Evolutionary conservation across 2,113 vertebrate species (phyloP).

Genomic region (Rostratula benghalensis): DNA sequence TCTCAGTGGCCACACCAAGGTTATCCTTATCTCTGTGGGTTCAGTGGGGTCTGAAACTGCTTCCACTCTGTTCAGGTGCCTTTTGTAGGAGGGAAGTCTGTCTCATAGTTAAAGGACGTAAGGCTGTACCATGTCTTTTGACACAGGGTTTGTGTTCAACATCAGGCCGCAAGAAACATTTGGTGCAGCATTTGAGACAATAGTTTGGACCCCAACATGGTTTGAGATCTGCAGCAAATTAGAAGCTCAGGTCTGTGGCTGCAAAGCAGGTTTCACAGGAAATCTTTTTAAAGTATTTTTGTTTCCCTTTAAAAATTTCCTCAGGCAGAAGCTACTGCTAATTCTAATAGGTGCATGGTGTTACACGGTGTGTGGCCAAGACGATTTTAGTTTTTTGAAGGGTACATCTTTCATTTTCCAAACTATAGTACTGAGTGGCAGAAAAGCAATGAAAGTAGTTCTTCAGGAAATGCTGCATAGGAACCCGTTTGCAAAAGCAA

Average conservation of each 20-base stretch:
- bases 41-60: not conserved
- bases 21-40: not conserved
- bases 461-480: not conserved
- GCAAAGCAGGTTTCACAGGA: not conserved
- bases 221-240: not conserved
- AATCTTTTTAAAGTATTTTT: not conserved
- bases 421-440: not conserved
- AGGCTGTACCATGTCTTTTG: not conserved
- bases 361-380: not conserved
- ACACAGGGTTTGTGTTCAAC: not conserved
- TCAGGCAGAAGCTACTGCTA: not conserved
- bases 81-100: not conserved
- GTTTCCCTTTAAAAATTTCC: not conserved
- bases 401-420: not conserved
- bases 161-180: not conserved
- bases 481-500: not conserved
- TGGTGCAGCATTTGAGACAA: not conserved
- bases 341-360: not conserved
- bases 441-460: not conserved
- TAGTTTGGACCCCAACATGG: rapidly evolving
- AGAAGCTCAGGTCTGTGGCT: not conserved
- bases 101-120: not conserved
- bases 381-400: not conserved
- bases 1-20: not conserved
- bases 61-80: not conserved